phyloP scores from a whole-genome alignment of 2,113 vertebrate genomes.

The Elaphurus davidianus region DNA sequence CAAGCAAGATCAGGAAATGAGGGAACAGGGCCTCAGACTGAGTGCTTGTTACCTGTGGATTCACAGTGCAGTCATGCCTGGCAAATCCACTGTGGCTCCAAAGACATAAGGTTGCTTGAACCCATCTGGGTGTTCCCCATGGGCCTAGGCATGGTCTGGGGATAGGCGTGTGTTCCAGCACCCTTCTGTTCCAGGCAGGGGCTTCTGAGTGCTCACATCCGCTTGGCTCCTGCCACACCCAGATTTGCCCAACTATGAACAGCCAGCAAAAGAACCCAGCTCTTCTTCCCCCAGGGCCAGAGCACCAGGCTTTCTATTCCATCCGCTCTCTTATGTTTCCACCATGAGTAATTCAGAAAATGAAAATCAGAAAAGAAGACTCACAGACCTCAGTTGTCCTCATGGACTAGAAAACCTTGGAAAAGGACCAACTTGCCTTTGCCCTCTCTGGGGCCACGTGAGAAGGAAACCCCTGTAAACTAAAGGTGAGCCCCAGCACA shows the following conservation, averaged over 20 bases:
- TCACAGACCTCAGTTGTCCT: neutral
- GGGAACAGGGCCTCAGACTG: neutral
- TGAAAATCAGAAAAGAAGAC: neutral
- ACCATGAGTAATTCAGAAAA: neutral
- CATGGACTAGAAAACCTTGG: neutral
- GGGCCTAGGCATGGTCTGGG: neutral
- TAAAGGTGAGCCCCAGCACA: neutral
- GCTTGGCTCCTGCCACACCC: neutral
- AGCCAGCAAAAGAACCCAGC: neutral
- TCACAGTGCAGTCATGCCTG: neutral
- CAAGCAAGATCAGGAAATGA: neutral
- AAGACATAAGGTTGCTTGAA: neutral
- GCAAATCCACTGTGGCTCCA: neutral
- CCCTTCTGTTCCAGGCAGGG: neutral
- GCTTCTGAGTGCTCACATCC: neutral
- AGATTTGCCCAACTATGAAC: neutral
- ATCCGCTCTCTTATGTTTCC: neutral
- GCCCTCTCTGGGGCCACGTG: neutral
- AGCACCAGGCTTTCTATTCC: neutral
- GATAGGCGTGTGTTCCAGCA: fast-evolving
- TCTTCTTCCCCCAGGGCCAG: neutral
- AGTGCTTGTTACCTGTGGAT: neutral
- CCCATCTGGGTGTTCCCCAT: neutral
- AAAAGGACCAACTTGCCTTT: neutral
- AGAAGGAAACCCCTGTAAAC: neutral